Percentiles rank a stretch among this genome's conserved stretches.
Evolutionary conservation across 2,888 invertebrate genomes (phyloP).

Genomic region (Chrysodeixis includens): DNA sequence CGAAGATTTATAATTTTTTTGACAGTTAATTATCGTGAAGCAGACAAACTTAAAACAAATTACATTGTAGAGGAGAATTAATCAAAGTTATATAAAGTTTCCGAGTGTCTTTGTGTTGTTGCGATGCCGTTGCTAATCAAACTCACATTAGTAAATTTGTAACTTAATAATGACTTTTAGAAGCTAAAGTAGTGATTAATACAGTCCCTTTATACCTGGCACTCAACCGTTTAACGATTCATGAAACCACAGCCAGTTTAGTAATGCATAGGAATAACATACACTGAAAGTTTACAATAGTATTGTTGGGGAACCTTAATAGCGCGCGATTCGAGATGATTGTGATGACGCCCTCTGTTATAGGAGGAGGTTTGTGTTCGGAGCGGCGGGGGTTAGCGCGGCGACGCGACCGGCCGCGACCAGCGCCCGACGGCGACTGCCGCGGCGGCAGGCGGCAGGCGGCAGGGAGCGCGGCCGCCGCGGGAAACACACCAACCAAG

Average conservation of each 20-base stretch:
- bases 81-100: slow-evolving; percentile 44
- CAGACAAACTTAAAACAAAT: slow-evolving; percentile 29
- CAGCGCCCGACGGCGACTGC: slow-evolving; percentile 64
- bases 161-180: slow-evolving; percentile 38
- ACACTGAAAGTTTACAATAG: slow-evolving; percentile 21
- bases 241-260: slow-evolving; percentile 58
- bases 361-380: slow-evolving; percentile 31
- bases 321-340: slow-evolving; percentile 16
- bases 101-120: slow-evolving; percentile 26
- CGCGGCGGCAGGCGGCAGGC: slow-evolving; percentile 24
- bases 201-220: slow-evolving; percentile 47
- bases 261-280: slow-evolving; percentile 26
- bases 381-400: slow-evolving; percentile 17
- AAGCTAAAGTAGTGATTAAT: slow-evolving; percentile 48
- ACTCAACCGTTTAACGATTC: slow-evolving; percentile 55
- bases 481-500: slow-evolving; percentile 52
- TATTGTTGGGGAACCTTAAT: slow-evolving; percentile 7
- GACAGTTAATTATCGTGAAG: slow-evolving; percentile 20
- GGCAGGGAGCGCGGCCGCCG: slow-evolving; percentile 27
- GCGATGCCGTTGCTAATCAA: slow-evolving; percentile 36
- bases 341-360: slow-evolving; percentile 39
- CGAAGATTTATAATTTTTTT: slow-evolving; percentile 18
- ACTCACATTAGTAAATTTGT: slow-evolving; percentile 36
- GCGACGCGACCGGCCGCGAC: slow-evolving; percentile 66
- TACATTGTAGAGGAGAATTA: slow-evolving; percentile 31